Conservation (phyloP, 1,140 invertebrate genomes). For the Drosophila seguyi region DNA sequence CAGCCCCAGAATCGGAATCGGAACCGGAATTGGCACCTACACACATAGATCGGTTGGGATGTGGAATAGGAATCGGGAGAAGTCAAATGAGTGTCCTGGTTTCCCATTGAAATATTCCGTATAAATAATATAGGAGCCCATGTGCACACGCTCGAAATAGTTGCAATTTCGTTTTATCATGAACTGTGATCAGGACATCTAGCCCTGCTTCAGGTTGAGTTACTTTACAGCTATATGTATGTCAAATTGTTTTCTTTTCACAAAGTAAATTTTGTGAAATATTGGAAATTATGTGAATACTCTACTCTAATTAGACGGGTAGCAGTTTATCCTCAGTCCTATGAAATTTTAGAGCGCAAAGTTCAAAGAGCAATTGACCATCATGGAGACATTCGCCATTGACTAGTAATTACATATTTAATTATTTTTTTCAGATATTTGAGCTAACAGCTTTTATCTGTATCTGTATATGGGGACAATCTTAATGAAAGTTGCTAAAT, state of each 20-base stretch:
- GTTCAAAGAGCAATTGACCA: background rate
- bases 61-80: background rate
- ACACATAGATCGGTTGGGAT: background rate
- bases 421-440: too few species aligned
- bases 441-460: too few species aligned
- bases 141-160: slow-evolving; percentile 31
- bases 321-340: background rate
- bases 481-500: background rate
- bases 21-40: background rate
- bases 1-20: background rate
- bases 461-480: too few species aligned
- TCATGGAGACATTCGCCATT: background rate
- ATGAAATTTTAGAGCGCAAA: background rate
- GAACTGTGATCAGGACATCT: slow-evolving; percentile 4
- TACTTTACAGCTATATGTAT: slow-evolving; percentile 50
- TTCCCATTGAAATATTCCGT: slow-evolving; percentile 34
- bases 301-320: background rate
- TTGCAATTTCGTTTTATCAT: slow-evolving; percentile 56
- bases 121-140: slow-evolving; percentile 28
- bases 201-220: slow-evolving; percentile 52
- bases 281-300: background rate
- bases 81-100: slow-evolving; percentile 36
- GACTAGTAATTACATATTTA: too few species aligned
- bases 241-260: background rate
- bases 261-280: background rate